Conservation (phyloP, 30 jellyfish, hydroid and myxozoan species). For the Mastigias papua region DNA sequence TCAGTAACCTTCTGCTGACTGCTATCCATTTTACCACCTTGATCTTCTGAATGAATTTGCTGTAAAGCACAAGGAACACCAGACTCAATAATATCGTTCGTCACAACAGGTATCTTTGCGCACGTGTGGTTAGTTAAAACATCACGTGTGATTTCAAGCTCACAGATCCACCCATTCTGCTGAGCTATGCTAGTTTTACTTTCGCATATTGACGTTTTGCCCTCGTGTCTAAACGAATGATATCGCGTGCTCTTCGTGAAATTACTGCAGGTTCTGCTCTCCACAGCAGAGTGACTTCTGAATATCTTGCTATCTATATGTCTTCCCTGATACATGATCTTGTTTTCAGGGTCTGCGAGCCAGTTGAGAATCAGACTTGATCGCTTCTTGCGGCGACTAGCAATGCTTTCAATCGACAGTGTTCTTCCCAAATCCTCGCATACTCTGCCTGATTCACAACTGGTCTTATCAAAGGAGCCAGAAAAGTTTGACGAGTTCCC, state of each 20-base stretch:
- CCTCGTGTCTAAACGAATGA: conserved; percentile 46
- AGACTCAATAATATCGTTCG: neutral
- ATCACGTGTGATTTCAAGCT: neutral
- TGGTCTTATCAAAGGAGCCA: neutral
- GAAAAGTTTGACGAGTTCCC: neutral
- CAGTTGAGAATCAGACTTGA: conserved; percentile 62
- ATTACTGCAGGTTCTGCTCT: conserved; percentile 22
- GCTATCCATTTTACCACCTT: neutral
- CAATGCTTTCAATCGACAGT: conserved; percentile 19
- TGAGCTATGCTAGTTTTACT: neutral
- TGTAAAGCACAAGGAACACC: neutral
- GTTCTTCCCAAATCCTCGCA: neutral
- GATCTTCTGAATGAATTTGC: neutral
- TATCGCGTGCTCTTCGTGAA: conserved; percentile 29
- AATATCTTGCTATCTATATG: conserved; percentile 55
- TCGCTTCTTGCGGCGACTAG: conserved; percentile 16
- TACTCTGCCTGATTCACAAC: neutral
- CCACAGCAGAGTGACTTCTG: conserved; percentile 65
- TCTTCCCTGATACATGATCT: conserved; percentile 61
- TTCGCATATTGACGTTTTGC: neutral
- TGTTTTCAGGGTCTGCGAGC: conserved; percentile 57
- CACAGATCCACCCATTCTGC: conserved; percentile 4
- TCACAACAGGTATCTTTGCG: conserved; percentile 2
- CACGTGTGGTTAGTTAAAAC: neutral
- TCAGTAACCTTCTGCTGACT: no score